Conservation (phyloP, 1,140 invertebrate genomes). For the Diprion similis region DNA sequence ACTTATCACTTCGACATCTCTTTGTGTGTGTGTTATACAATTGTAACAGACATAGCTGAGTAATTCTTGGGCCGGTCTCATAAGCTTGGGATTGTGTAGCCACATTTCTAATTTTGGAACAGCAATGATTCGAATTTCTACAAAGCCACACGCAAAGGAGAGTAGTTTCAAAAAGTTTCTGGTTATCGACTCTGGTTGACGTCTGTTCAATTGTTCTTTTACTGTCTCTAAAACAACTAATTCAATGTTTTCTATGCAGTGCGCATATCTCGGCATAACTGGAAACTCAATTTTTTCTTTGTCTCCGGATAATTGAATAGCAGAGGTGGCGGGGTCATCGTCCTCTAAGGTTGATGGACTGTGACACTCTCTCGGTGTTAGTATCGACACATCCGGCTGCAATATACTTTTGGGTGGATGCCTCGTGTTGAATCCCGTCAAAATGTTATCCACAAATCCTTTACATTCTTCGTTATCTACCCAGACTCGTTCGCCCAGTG, state of each 20-base stretch:
- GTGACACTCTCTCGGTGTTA: conserved; percentile 60
- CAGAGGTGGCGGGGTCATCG: conserved; percentile 62
- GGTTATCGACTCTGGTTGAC: conserved; percentile 87
- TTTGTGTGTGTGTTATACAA: conserved; percentile 77
- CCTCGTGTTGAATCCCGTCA: conserved; percentile 87
- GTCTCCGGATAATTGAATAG: conserved; percentile 45
- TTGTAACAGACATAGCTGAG: conserved; percentile 92
- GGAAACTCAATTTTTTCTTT: conserved; percentile 62
- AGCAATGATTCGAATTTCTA: conserved; percentile 84
- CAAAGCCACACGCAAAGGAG: conserved; percentile 83
- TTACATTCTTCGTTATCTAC: conserved; percentile 92
- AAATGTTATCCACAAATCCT: conserved; percentile 91
- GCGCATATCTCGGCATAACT: conserved; percentile 67
- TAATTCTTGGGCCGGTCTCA: conserved; percentile 91
- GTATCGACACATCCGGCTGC: conserved; percentile 65
- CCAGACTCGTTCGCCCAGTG: conserved; percentile 90
- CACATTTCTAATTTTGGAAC: conserved; percentile 88
- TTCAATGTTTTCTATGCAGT: conserved; percentile 77
- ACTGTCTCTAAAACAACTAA: conserved; percentile 84
- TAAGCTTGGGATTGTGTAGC: conserved; percentile 95
- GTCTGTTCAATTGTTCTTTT: conserved; percentile 83
- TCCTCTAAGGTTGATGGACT: conserved; percentile 64
- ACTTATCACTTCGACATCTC: conserved; percentile 90
- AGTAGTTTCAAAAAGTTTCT: conserved; percentile 88
- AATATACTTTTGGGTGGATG: conserved; percentile 70